Base-by-base conservation (phyloP, 2,888 invertebrate genomes). In the Timema podura region DNA sequence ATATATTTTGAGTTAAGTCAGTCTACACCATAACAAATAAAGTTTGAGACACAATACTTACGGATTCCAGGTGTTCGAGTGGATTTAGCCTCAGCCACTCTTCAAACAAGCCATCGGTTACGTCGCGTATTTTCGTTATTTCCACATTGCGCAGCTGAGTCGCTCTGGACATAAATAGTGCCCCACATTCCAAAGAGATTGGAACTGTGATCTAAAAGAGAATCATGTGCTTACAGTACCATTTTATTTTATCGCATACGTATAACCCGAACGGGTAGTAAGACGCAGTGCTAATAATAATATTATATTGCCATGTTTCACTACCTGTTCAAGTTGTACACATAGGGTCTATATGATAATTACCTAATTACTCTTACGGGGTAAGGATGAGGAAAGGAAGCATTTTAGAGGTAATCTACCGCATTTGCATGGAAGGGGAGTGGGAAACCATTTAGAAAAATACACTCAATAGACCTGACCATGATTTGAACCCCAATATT, bases 51-150 rank as follows among this genome's bases (percentile, higher is more conserved):
- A 59, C 13, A 45, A 6, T 48, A 68, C 72, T 65, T 59, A 72
- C 72, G 5, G 61, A 54, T 70, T 73, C 71, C n/a, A 73, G 51
- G 8, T 66, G 46, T 7, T 47, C 45, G 2, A 73, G 67, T 10
- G 71, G 67, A 57, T 73, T 71, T 16, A 13, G 51, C 44, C 16
- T 47, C n/a, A 73, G 64, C 73, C 73, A 73, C 6, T 48, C 49
- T 8, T 57, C 64, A 61, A 73, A 68, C 45, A 70, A 45, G 7
- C 16, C n/a, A 51, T 73, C 73, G 6, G 47, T 64, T 10, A 71
- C 11, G 47, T 70, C 70, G 48, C 68, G 65, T 48, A 73, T 64
- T 2, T 71, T 66, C 6, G 67, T 66, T 16, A 73, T 64, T 48
- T 73, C 73, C 13, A 73, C 61, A 11, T 8, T 11, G 8, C 67